Percentiles rank a stretch among this genome's conserved stretches.
Evolutionary conservation across 2,797 vertebrate species (phyloP).

Genomic region (Vultur gryphus): DNA sequence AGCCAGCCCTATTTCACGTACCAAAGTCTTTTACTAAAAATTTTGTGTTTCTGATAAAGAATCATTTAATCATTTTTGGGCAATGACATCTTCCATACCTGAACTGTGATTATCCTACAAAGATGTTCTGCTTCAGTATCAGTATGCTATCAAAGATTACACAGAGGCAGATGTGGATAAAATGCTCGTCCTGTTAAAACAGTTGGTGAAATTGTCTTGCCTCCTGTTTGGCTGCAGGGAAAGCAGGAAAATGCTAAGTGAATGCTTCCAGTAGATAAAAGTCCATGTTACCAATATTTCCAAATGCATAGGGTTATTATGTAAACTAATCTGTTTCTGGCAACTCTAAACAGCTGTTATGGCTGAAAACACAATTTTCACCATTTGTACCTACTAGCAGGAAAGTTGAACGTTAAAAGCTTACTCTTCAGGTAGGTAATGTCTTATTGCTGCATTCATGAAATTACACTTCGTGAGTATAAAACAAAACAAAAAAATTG

Average conservation of each 20-base stretch:
- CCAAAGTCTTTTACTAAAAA: not conserved
- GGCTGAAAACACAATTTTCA: not conserved
- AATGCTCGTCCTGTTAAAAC: not conserved
- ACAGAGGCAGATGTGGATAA: not conserved
- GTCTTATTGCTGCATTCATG: not conserved
- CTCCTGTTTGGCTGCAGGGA: not conserved
- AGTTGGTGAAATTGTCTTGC: not conserved
- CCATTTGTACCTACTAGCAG: not conserved
- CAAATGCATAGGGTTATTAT: not conserved
- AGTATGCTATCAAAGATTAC: not conserved
- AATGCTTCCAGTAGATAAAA: not conserved
- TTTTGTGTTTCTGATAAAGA: not conserved
- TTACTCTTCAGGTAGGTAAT: not conserved
- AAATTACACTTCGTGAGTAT: not conserved
- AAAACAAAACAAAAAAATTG: not conserved
- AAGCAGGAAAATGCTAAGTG: not conserved
- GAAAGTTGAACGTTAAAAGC: not conserved
- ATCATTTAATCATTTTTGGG: not conserved
- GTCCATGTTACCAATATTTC: not conserved
- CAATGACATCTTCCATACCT: not conserved
- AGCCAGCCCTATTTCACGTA: rapidly evolving
- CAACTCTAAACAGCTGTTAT: not conserved
- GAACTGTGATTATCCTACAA: not conserved
- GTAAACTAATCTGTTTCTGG: not conserved
- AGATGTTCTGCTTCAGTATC: not conserved